These are phyloP conservation scores for Cordilura impudica DNA, from an alignment of 2,888 invertebrate genomes.

Conservation along the genomic window DNA sequence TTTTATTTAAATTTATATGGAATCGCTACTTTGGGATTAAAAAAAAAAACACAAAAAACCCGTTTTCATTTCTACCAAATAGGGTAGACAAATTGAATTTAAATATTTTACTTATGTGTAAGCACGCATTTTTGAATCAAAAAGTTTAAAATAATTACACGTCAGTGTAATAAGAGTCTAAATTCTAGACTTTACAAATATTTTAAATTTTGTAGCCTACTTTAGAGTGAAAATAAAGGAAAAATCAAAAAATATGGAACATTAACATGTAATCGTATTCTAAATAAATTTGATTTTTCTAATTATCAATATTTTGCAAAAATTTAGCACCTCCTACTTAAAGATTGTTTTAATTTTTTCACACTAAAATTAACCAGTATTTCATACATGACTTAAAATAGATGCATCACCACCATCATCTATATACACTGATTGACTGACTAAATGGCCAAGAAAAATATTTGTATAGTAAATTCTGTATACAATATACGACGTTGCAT, in stretches of 20 bases:
- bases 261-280: too few species aligned
- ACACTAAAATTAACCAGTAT: constrained; percentile 46
- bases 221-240: background rate
- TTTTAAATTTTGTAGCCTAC: background rate
- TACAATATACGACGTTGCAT: background rate
- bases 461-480: background rate
- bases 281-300: background rate
- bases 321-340: constrained; percentile 17
- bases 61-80: constrained; percentile 28
- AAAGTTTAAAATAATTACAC: background rate
- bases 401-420: background rate
- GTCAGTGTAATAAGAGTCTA: background rate
- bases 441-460: background rate
- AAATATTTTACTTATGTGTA: constrained; percentile 1
- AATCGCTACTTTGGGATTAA: constrained; percentile 9
- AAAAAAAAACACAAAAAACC: constrained; percentile 22
- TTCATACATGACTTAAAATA: constrained; percentile 47
- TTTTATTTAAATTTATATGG: constrained; percentile 6
- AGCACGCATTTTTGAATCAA: constrained; percentile 5
- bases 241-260: background rate
- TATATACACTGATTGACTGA: background rate
- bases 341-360: constrained; percentile 11
- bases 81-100: constrained; percentile 26
- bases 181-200: background rate
- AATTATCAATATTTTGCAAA: too few species aligned